Evolutionary conservation across 2,888 invertebrate species (phyloP).

Genomic region (Plebejus anna): DNA sequence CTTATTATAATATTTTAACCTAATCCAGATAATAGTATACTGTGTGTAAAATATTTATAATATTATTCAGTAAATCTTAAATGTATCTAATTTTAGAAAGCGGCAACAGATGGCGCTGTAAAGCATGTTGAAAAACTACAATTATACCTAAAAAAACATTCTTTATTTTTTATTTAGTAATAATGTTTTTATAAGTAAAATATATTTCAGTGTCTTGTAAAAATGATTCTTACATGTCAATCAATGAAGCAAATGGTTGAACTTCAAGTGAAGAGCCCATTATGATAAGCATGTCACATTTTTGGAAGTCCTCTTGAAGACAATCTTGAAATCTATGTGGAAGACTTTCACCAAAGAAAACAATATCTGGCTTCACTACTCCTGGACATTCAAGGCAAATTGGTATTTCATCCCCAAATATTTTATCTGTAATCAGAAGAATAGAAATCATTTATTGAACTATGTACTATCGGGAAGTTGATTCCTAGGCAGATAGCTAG

Average conservation of each 20-base stretch:
- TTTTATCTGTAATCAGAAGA: conserved; percentile 79
- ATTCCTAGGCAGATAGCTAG: too few species aligned
- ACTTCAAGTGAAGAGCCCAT: conserved; percentile 97
- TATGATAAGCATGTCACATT: conserved; percentile 94
- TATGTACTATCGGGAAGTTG: not conserved
- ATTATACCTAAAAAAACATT: not conserved
- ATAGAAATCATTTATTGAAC: not conserved
- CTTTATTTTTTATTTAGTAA: not conserved
- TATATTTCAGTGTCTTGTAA: not conserved
- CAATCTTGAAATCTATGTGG: conserved; percentile 87
- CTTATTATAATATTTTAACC: not conserved
- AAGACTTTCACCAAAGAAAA: conserved; percentile 96
- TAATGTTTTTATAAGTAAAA: too few species aligned
- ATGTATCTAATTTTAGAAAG: not conserved
- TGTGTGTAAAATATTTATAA: not conserved
- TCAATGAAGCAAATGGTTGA: conserved; percentile 95
- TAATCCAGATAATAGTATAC: not conserved
- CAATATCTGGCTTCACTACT: conserved; percentile 96
- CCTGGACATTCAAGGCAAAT: conserved; percentile 87
- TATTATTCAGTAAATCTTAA: not conserved
- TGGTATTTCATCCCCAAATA: conserved; percentile 85
- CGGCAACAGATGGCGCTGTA: not conserved
- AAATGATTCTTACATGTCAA: conserved; percentile 83
- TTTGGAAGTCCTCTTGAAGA: conserved; percentile 86
- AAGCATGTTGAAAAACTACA: not conserved